Conservation (phyloP, 2,797 vertebrate genomes). For the Meriones psammophilus region DNA sequence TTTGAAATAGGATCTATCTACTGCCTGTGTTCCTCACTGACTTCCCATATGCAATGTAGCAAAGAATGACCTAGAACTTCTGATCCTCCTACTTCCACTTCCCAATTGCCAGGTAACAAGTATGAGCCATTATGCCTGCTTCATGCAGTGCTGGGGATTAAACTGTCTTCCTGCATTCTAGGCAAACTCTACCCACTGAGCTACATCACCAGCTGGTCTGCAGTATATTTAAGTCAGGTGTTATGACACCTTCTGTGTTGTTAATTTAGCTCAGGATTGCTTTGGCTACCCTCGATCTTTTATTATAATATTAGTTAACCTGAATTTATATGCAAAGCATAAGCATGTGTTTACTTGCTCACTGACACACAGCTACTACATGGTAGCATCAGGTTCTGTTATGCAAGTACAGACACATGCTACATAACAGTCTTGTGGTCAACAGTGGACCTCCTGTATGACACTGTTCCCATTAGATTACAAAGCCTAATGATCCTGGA, state of each 20-base stretch:
- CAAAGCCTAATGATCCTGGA: not conserved
- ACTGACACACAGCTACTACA: not conserved
- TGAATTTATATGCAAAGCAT: not conserved
- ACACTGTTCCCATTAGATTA: not conserved
- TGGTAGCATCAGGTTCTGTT: not conserved
- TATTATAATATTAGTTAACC: not conserved
- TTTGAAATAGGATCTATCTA: not conserved
- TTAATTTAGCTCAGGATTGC: not conserved
- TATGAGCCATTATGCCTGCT: not conserved
- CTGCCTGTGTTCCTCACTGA: not conserved
- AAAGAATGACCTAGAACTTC: not conserved
- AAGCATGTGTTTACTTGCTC: not conserved
- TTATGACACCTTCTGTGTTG: slow-evolving; percentile 12
- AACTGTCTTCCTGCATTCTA: not conserved
- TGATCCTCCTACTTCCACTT: not conserved
- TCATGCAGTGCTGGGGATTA: not conserved
- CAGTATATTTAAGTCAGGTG: not conserved
- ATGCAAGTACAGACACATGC: not conserved
- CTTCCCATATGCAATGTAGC: not conserved
- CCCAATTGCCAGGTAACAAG: not conserved
- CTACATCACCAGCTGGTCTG: not conserved
- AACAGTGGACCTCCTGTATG: not conserved
- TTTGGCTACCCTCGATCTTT: not conserved
- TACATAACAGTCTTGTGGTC: not conserved
- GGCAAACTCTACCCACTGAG: not conserved